phyloP scores from a whole-genome alignment of 2,113 vertebrate genomes.

The Amphiprion ocellaris region DNA sequence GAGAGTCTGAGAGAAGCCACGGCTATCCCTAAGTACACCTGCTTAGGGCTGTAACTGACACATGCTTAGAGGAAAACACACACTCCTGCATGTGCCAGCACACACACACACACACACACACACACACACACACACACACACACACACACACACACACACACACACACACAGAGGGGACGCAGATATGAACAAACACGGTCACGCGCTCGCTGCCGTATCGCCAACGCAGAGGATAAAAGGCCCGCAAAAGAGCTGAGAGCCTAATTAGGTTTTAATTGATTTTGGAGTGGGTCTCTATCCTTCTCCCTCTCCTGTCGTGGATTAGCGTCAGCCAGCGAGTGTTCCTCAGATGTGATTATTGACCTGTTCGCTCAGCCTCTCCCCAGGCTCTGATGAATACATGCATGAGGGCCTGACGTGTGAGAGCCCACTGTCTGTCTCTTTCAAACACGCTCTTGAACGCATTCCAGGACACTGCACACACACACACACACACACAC shows the following conservation, averaged over 20 bases:
- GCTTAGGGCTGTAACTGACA: slow-evolving; percentile 70
- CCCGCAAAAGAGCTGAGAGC: slow-evolving; percentile 77
- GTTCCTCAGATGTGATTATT: slow-evolving; percentile 85
- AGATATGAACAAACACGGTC: slow-evolving; percentile 29
- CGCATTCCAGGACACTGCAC: slow-evolving; percentile 68
- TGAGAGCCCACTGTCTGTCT: slow-evolving; percentile 65
- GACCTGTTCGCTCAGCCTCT: slow-evolving; percentile 81
- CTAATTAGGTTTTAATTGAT: slow-evolving; percentile 89
- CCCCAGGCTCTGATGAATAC: slow-evolving; percentile 80
- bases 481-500: slow-evolving; percentile 22
- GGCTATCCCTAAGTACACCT: slow-evolving; percentile 53
- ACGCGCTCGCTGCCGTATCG: slow-evolving; percentile 43
- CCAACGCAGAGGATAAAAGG: slow-evolving; percentile 75
- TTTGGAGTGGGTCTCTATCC: slow-evolving; percentile 82
- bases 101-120: neutral
- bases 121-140: slow-evolving; percentile 6
- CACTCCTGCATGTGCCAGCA: slow-evolving; percentile 49
- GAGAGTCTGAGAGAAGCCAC: slow-evolving; percentile 60
- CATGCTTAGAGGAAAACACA: slow-evolving; percentile 67
- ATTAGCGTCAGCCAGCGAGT: slow-evolving; percentile 83
- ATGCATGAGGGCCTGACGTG: slow-evolving; percentile 77
- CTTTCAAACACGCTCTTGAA: slow-evolving; percentile 36
- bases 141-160: slow-evolving; percentile 8
- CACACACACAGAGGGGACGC: slow-evolving; percentile 13
- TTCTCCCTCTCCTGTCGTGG: slow-evolving; percentile 74